Evolutionary conservation across 2,797 vertebrate species (phyloP), one percentile per base, ranked within the genome.

Genomic region (Ctenochaetus hawaiiensis): DNA sequence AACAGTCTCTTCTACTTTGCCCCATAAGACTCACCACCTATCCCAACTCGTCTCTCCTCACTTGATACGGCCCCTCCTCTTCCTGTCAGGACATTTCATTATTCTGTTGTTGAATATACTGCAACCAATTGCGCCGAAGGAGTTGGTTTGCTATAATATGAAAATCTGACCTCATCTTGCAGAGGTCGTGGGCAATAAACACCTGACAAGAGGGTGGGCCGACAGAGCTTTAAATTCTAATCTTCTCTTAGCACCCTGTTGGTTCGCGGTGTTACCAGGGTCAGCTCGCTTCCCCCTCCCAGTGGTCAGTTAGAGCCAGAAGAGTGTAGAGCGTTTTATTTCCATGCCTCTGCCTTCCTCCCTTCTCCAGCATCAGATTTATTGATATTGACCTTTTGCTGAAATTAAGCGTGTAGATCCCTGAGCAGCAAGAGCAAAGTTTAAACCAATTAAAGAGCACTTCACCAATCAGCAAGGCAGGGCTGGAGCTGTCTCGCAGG

Each of bases 341-440:
- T 86, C 78, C 64, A 67, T 74, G 70, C 75, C 81, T 69, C 67
- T 57, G 53, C 83, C 86, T 53, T 75, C 56, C 77, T 68, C 76
- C 74, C 57, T 77, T 87, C 78, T 82, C 83, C 41, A 86, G 89
- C 85, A 86, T 90, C 87, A 81, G 90, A 94, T 95, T 95, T 95
- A 96, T 96, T 95, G 93, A 95, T 94, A 95, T 92, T 95, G 94
- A 95, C 95, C 94, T 96, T 95, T 95, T 83, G 90, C 93, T 94
- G 92, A 95, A 95, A 96, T 95, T 94, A 95, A 95, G 89, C 90
- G 78, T 86, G 91, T 85, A 78, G 90, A 92, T 94, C 93, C 94
- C 90, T 80, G 87, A 93, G 87, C 91, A 87, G 84, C 60, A 41
- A 88, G 94, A 93, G 94, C 94, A 95, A 96, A 96, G 95, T 95